phyloP scores from a whole-genome alignment of 2,888 invertebrate genomes.

The Coleophora deauratella region DNA sequence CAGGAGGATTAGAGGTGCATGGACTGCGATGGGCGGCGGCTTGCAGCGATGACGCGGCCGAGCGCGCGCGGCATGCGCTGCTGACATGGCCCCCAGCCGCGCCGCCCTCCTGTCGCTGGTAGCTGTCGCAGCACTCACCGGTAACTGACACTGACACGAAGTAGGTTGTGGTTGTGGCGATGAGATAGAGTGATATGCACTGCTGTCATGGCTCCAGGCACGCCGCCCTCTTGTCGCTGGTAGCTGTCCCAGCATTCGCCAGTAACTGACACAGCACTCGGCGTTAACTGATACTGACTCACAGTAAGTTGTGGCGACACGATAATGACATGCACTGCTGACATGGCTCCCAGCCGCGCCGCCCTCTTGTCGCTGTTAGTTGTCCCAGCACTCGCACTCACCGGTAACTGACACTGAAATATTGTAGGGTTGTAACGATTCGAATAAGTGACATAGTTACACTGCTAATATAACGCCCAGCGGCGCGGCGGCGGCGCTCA shows the following conservation, averaged over 20 bases:
- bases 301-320: slow-evolving; percentile 46
- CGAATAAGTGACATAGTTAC: not conserved
- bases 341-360: slow-evolving; percentile 71
- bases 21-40: slow-evolving; percentile 26
- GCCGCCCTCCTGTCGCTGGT: slow-evolving; percentile 66
- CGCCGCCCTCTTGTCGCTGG: slow-evolving; percentile 65
- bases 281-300: not conserved
- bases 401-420: slow-evolving; percentile 33
- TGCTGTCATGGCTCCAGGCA: slow-evolving; percentile 36
- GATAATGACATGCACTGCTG: slow-evolving; percentile 66
- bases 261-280: not conserved
- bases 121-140: slow-evolving; percentile 65
- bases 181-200: not conserved
- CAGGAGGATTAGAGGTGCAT: slow-evolving; percentile 12
- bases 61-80: slow-evolving; percentile 59
- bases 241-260: too few relatives aligned
- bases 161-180: too few relatives aligned
- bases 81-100: slow-evolving; percentile 72
- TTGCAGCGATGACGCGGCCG: slow-evolving; percentile 55
- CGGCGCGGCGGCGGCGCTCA: too few relatives aligned
- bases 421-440: not conserved
- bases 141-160: slow-evolving; percentile 26
- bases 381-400: slow-evolving; percentile 52
- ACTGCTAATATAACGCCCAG: too few relatives aligned
- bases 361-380: slow-evolving; percentile 65